Evolutionary conservation across 1,140 invertebrate species (phyloP).

Genomic region (Homarus americanus): DNA sequence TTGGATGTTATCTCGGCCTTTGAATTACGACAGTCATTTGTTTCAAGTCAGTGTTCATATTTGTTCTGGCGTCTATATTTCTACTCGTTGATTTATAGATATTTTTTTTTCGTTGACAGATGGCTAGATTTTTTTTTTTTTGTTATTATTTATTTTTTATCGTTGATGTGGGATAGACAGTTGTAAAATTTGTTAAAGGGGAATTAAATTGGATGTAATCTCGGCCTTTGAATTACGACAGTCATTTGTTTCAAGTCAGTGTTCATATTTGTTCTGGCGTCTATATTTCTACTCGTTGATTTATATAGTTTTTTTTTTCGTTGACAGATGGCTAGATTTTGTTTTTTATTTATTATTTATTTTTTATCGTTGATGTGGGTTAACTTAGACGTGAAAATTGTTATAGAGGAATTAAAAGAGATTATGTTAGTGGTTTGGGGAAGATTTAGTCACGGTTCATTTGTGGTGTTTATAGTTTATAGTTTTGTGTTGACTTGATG

Average conservation of each 20-base stretch:
- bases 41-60: not conserved
- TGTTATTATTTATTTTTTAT: too few species aligned
- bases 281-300: not conserved
- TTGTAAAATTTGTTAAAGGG: too few species aligned
- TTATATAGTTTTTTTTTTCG: not conserved
- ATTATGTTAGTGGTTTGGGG: too few species aligned
- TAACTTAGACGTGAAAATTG: too few species aligned
- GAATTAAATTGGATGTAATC: constrained; percentile 5
- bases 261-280: not conserved
- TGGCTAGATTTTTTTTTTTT: too few species aligned
- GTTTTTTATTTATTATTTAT: too few species aligned
- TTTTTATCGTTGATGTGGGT: too few species aligned
- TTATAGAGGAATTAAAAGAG: too few species aligned
- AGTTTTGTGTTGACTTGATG: too few species aligned
- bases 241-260: not conserved
- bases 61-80: not conserved
- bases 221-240: not conserved
- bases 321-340: not conserved
- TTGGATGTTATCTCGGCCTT: not conserved
- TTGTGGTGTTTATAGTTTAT: too few species aligned
- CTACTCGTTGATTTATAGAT: not conserved
- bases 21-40: constrained; percentile 15
- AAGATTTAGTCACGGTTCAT: too few species aligned
- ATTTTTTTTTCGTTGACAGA: not conserved
- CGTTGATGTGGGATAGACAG: too few species aligned